Evolutionary conservation across 2,888 invertebrate genomes (phyloP).

Genomic region (Blomia tropicalis): DNA sequence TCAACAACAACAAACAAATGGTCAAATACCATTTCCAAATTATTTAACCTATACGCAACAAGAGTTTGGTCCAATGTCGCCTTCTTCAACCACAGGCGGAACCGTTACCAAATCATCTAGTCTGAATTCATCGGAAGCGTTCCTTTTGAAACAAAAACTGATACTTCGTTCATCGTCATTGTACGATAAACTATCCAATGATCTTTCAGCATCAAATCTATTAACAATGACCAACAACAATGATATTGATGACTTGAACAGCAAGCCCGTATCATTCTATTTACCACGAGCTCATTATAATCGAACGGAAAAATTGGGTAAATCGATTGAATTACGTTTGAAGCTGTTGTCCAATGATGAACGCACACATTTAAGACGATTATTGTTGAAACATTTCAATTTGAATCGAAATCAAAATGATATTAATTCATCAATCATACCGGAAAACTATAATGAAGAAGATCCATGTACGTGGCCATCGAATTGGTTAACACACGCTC

Average conservation of each 20-base stretch:
- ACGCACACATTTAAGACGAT: not conserved
- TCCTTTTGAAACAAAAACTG: not conserved
- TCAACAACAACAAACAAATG: not conserved
- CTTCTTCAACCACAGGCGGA: too few species aligned
- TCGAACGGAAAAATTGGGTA: not conserved
- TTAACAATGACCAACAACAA: not conserved
- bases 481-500: slow-evolving; percentile 20
- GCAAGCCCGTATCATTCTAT: not conserved
- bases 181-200: slow-evolving; percentile 5
- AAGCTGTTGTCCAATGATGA: not conserved
- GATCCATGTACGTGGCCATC: slow-evolving; percentile 14
- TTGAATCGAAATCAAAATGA: not conserved
- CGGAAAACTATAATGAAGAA: not conserved
- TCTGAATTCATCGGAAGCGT: not conserved
- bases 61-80: not conserved
- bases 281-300: not conserved
- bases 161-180: slow-evolving; percentile 6
- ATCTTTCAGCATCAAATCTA: not conserved
- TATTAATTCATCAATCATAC: not conserved
- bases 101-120: not conserved
- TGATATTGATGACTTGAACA: not conserved
- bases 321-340: not conserved
- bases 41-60: too few species aligned
- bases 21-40: not conserved
- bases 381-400: not conserved